A percentile compares a stretch with the other conserved stretches of the same genome.
phyloP scores from a whole-genome alignment of 2,888 invertebrate species.

The Tenodera sinensis region DNA sequence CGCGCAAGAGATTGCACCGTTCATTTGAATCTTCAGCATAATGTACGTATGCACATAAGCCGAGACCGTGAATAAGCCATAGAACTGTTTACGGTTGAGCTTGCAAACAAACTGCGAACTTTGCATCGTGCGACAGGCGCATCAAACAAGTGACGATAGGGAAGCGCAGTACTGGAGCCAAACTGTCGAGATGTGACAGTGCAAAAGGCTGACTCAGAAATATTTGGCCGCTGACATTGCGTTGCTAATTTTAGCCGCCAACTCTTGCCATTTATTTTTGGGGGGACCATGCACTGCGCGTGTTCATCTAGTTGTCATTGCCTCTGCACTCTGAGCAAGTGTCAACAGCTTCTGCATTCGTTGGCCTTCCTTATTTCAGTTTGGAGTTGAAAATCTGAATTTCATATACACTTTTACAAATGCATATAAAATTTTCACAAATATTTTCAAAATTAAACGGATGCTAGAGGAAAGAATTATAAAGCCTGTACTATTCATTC shows the following conservation, averaged over 20 bases:
- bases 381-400: too few species aligned
- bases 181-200: background rate
- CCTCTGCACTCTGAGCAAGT: background rate
- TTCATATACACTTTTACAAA: too few species aligned
- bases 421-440: too few species aligned
- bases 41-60: too few species aligned
- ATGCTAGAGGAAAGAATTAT: too few species aligned
- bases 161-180: background rate
- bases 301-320: background rate
- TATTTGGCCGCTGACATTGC: background rate
- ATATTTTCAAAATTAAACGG: too few species aligned
- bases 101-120: too few species aligned
- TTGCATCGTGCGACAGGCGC: background rate
- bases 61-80: too few species aligned
- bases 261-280: background rate
- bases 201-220: background rate
- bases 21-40: too few species aligned
- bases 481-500: too few species aligned
- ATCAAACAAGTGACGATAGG: background rate
- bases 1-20: too few species aligned
- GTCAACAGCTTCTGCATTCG: background rate
- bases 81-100: too few species aligned
- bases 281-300: background rate
- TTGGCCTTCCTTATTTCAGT: background rate
- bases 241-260: background rate